Evolutionary conservation across 2,888 invertebrate species (phyloP).

Genomic region (Endotricha flammealis): DNA sequence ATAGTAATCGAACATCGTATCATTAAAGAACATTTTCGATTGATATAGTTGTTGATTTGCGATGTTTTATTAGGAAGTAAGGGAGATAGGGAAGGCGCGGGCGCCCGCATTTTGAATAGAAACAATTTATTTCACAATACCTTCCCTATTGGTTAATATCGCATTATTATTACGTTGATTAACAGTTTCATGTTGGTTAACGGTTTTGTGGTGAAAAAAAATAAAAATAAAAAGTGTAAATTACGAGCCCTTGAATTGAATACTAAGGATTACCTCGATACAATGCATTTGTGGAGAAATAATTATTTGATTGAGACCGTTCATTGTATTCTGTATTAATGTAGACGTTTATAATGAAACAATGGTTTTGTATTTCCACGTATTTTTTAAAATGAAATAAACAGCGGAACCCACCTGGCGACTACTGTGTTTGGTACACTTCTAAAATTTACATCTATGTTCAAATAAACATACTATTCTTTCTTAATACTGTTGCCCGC

Average conservation of each 20-base stretch:
- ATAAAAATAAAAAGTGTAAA: slow-evolving; percentile 2
- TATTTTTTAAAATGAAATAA: too few relatives aligned
- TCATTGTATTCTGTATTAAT: slow-evolving; percentile 1
- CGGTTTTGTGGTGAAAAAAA: slow-evolving; percentile 45
- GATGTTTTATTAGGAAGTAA: slow-evolving; percentile 23
- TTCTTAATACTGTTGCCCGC: too few relatives aligned
- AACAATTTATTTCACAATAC: slow-evolving; percentile 61
- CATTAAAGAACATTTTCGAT: too few relatives aligned
- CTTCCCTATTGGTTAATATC: slow-evolving; percentile 67
- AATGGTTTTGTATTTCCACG: slow-evolving; percentile 8
- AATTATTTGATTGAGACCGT: slow-evolving; percentile 6
- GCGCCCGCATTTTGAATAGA: slow-evolving; percentile 60
- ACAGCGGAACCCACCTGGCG: too few relatives aligned
- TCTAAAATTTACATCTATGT: too few relatives aligned
- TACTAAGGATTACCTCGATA: slow-evolving; percentile 2
- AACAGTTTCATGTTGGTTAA: slow-evolving; percentile 70
- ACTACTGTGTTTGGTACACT: too few relatives aligned
- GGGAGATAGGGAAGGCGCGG: slow-evolving; percentile 42
- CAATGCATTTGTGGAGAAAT: slow-evolving; percentile 7
- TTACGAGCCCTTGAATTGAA: background rate
- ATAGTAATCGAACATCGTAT: too few relatives aligned
- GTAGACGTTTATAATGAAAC: slow-evolving; percentile 3
- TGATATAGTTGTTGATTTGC: slow-evolving; percentile 22
- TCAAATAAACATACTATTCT: too few relatives aligned
- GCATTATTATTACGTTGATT: slow-evolving; percentile 62